Percentiles rank a stretch among this genome's conserved stretches.
These are phyloP conservation scores for Rhopalosiphum nymphaeae DNA, from an alignment of 2,888 invertebrate genomes.

Conservation along the genomic window DNA sequence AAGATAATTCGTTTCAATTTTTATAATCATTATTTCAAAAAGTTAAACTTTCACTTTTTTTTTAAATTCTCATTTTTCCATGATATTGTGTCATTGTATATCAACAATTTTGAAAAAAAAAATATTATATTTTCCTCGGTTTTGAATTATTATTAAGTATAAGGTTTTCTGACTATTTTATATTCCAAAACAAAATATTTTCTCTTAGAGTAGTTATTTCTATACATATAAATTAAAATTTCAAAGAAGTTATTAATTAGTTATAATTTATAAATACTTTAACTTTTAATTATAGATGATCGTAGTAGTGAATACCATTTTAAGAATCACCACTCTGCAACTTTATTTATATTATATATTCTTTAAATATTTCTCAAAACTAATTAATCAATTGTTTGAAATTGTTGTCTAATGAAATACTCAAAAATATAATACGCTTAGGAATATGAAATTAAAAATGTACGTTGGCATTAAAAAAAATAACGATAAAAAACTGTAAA, in stretches of 20 bases:
- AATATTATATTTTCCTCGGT: no score
- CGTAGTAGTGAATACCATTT: not conserved
- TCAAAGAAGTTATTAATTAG: not conserved
- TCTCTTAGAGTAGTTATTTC: not conserved
- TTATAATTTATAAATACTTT: not conserved
- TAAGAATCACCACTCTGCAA: not conserved
- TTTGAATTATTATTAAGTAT: not conserved
- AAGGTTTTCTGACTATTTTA: no score
- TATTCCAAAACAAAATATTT: not conserved
- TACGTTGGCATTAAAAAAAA: not conserved
- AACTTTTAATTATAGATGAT: not conserved
- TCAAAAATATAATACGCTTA: no score
- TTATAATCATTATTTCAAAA: not conserved
- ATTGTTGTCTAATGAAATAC: not conserved
- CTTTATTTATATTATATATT: not conserved
- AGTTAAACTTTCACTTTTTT: no score
- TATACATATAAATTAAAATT: not conserved
- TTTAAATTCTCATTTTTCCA: no score
- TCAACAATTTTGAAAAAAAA: no score
- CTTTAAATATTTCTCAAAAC: not conserved
- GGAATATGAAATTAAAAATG: no score
- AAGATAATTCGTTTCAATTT: not conserved
- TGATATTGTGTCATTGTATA: no score
- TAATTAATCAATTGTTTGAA: not conserved
- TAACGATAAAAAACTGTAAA: no score